Percentiles rank a stretch among this genome's conserved stretches.
phyloP scores from a whole-genome alignment of 2,797 vertebrate species.

The Lerista edwardsae region DNA sequence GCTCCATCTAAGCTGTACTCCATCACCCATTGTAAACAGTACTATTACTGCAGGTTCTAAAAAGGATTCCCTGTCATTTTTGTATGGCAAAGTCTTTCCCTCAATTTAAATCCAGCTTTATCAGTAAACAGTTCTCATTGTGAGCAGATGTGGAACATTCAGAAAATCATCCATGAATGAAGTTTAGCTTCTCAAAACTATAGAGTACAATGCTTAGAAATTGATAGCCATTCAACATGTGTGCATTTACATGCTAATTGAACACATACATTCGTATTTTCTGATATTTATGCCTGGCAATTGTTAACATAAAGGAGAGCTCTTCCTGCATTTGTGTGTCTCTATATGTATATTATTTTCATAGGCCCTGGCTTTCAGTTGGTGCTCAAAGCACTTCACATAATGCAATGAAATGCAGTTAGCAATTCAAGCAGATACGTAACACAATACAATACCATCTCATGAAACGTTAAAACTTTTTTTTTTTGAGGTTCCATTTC shows the following conservation, averaged over 20 bases:
- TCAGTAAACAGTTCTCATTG: not conserved
- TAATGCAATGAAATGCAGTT: not conserved
- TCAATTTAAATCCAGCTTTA: constrained; percentile 10
- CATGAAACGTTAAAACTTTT: not conserved
- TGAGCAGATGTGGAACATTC: not conserved
- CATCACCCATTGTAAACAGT: not conserved
- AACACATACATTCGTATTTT: not conserved
- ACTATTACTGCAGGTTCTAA: not conserved
- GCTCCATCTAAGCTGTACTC: too few species aligned
- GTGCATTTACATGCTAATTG: constrained; percentile 7
- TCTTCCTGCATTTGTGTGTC: not conserved
- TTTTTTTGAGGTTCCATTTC: not conserved
- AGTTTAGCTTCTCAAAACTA: not conserved
- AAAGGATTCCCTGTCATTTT: not conserved
- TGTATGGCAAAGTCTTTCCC: not conserved
- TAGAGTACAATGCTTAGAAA: not conserved
- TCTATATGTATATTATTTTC: not conserved
- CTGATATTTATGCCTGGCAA: not conserved
- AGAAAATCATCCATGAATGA: not conserved
- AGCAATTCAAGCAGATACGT: not conserved
- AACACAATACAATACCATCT: not conserved
- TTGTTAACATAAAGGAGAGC: not conserved
- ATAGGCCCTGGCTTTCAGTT: not conserved
- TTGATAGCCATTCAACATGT: not conserved
- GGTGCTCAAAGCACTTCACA: not conserved